Base-by-base conservation (phyloP, 2,113 vertebrate genomes). In the Nesoenas mayeri region DNA sequence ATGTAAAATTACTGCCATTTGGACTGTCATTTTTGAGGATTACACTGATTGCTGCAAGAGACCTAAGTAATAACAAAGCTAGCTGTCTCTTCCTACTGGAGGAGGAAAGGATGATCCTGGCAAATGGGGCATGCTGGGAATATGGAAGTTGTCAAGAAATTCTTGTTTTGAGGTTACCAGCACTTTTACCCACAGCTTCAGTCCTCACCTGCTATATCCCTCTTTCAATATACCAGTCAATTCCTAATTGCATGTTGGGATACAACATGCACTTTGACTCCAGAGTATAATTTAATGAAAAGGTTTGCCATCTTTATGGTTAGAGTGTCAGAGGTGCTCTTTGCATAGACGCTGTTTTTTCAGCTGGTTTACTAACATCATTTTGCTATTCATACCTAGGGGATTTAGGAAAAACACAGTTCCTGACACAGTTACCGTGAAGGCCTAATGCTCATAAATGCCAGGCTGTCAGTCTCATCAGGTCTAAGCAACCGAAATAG, bases 401-500 rank as follows among this genome's bases (percentile, higher is more conserved):
- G 95, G 88, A 92, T 93, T 92, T 60, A 67, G 94, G 95, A 93
- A 94, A 95, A 96, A 81, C 92, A 92, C 67, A 80, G 93, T 96
- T 97, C 89, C 88, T 95, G 93, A 96, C 96, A 97, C 82, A 88
- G 82, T 94, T 97, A 65, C 89, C 47, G 12, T 56, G 96, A 95
- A 95, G 96, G 60, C 95, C 96, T 96, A 89, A 97, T 97, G 93
- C 96, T 95, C 93, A 62, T 95, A 97, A 97, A 98, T 97, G 95
- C 96, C 96, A 97, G 93, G 85, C 96, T 98, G 98, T 98, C 98
- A 98, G 92, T 91, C 97, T 95, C 96, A 96, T 98, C 97, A 97
- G 97, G 96, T 92, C 80, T 89, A 93, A 90, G 97, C 92, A 82
- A 95, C 85, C 10, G 31, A 94, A 97, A 97, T 96, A 96, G 97